Evolutionary conservation across 2,797 vertebrate species (phyloP).

Genomic region (Tangara arthus): DNA sequence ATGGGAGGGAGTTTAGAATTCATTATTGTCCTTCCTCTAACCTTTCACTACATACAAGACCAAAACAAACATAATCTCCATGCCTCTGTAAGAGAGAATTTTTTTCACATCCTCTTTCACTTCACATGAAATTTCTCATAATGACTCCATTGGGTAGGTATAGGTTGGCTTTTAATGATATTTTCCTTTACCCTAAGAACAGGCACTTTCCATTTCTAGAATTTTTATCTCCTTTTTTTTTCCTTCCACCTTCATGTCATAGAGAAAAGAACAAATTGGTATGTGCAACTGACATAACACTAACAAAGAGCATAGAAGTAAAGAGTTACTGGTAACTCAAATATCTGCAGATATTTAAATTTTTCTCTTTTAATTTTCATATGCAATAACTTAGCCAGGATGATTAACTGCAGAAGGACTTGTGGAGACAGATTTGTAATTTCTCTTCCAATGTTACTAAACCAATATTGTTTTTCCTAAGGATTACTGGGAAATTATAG

Average conservation of each 20-base stretch:
- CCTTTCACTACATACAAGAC: constrained; percentile 60
- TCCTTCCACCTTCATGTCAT: neutral
- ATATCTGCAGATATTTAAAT: neutral
- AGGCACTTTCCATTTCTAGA: constrained; percentile 55
- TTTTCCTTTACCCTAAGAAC: constrained; percentile 22
- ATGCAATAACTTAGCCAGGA: neutral
- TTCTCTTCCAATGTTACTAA: neutral
- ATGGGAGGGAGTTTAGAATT: constrained; percentile 21
- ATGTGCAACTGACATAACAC: neutral
- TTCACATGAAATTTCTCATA: constrained; percentile 68
- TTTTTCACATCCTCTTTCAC: constrained; percentile 75
- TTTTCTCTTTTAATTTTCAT: neutral
- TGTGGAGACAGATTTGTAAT: neutral
- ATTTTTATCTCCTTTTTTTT: neutral
- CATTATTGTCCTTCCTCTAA: constrained; percentile 63
- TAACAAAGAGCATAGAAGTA: neutral
- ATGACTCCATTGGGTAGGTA: constrained; percentile 57
- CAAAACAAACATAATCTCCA: constrained; percentile 60
- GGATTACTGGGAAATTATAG: neutral
- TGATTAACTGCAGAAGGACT: neutral
- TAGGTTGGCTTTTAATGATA: constrained; percentile 1
- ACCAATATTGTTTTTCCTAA: neutral
- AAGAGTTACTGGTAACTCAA: neutral
- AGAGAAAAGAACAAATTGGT: neutral
- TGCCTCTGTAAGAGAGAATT: constrained; percentile 43